These are phyloP conservation scores for Steinernema khuongi DNA, from an alignment of 1,140 invertebrate species.

Conservation along the genomic window DNA sequence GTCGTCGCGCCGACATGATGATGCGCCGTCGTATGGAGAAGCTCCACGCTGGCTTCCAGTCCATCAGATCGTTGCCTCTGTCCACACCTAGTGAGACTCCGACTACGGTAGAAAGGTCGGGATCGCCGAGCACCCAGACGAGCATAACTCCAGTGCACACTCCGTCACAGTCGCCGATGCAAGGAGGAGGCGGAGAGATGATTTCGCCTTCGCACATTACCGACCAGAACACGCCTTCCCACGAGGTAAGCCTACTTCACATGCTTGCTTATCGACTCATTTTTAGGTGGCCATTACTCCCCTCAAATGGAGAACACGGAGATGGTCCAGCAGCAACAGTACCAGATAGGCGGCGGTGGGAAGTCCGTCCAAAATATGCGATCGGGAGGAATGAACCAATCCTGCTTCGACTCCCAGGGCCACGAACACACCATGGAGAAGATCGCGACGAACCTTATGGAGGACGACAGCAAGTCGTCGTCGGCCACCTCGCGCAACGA, in stretches of 20 bases:
- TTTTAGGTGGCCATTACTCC: background rate
- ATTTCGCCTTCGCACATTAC: too few species aligned
- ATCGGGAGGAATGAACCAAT: constrained; percentile 81
- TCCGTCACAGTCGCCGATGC: too few species aligned
- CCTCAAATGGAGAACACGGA: constrained; percentile 15
- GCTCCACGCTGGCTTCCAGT: constrained; percentile 32
- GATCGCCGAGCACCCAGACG: background rate
- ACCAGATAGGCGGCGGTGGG: constrained; percentile 9
- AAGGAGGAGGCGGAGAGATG: too few species aligned
- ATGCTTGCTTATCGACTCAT: background rate
- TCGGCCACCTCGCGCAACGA: constrained; percentile 63
- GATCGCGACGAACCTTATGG: constrained; percentile 71
- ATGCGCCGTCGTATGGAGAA: constrained; percentile 56
- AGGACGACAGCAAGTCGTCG: constrained; percentile 83
- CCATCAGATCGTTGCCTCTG: background rate
- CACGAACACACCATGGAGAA: constrained; percentile 97
- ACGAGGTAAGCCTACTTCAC: background rate
- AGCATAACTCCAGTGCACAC: too few species aligned
- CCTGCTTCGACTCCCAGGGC: constrained; percentile 86
- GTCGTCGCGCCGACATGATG: constrained; percentile 55
- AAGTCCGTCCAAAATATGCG: background rate
- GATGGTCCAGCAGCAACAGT: background rate
- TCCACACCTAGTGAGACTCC: too few species aligned
- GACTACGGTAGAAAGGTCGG: too few species aligned
- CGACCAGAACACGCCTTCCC: background rate